Percentiles rank a stretch among this genome's conserved stretches.
Evolutionary conservation across 2,113 vertebrate genomes (phyloP).

Genomic region (Ameiurus melas): DNA sequence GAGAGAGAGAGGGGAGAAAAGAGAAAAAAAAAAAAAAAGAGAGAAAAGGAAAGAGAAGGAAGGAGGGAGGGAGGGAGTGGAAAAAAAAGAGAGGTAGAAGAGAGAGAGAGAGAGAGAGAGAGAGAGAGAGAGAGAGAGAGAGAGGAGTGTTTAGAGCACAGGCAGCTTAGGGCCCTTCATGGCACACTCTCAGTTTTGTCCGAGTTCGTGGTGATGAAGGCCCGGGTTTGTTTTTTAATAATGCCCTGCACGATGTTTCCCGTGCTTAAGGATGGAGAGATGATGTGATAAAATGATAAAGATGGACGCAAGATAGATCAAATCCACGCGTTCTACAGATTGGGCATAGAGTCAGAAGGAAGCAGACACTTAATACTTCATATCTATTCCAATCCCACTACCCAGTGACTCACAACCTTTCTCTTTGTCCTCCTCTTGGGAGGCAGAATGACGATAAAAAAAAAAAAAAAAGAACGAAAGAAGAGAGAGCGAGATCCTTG

Average conservation of each 20-base stretch:
- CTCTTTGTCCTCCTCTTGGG: constrained; percentile 57
- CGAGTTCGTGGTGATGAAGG: constrained; percentile 68
- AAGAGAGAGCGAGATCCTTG: constrained; percentile 44
- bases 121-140: not conserved
- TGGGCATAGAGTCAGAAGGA: constrained; percentile 66
- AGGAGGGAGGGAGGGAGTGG: no score
- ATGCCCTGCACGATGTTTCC: constrained; percentile 60
- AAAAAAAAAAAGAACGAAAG: no score
- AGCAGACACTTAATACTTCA: constrained; percentile 65
- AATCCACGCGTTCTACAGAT: constrained; percentile 42
- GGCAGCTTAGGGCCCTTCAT: constrained; percentile 61
- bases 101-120: constrained; percentile 1
- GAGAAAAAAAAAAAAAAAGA: no score
- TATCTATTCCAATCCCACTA: constrained; percentile 50
- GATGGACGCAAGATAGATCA: constrained; percentile 61
- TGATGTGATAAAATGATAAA: no score
- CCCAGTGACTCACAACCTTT: constrained; percentile 43
- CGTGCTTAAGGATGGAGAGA: constrained; percentile 62
- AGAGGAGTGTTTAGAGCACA: constrained; percentile 58
- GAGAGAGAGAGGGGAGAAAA: not conserved
- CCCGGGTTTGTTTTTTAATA: constrained; percentile 72
- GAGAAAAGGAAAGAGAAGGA: no score
- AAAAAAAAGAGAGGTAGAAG: no score
- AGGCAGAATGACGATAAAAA: constrained; percentile 59
- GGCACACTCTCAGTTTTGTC: constrained; percentile 70